These are phyloP conservation scores for Crenuchus spilurus DNA, from an alignment of 2,797 vertebrate genomes.

Conservation along the genomic window DNA sequence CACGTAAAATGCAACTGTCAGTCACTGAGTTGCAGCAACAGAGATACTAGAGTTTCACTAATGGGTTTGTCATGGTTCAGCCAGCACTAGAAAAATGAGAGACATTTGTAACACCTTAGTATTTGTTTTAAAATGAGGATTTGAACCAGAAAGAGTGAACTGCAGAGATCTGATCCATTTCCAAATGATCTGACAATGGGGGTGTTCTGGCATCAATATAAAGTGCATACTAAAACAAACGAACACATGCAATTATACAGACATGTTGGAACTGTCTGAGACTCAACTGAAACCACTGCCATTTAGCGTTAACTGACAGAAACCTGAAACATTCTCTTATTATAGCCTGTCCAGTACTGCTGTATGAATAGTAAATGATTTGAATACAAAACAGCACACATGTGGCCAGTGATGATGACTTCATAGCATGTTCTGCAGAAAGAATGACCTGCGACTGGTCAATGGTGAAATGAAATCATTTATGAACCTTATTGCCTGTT, in stretches of 20 bases:
- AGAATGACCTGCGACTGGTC: neutral
- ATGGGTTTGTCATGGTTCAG: conserved; percentile 18
- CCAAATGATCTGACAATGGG: conserved; percentile 42
- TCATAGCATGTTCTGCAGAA: neutral
- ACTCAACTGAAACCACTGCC: conserved; percentile 7
- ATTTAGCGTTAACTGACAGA: neutral
- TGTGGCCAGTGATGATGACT: neutral
- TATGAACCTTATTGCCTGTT: neutral
- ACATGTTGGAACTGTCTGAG: conserved; percentile 3
- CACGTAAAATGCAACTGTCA: conserved; percentile 26
- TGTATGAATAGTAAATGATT: neutral
- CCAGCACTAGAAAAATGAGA: conserved; percentile 12
- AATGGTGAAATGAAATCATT: conserved; percentile 8
- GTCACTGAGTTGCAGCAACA: neutral
- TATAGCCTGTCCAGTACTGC: neutral
- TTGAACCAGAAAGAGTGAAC: conserved; percentile 43
- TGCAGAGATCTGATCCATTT: conserved; percentile 7
- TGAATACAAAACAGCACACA: neutral
- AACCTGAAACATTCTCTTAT: neutral
- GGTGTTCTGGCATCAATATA: conserved; percentile 23
- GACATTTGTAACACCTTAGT: conserved; percentile 40
- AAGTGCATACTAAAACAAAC: conserved; percentile 30
- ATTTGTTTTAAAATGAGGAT: conserved; percentile 25
- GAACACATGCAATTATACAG: conserved; percentile 4
- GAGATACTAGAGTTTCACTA: conserved; percentile 3